Evolutionary conservation across 2,113 vertebrate genomes (phyloP).

Genomic region (Hyperopisus bebe): DNA sequence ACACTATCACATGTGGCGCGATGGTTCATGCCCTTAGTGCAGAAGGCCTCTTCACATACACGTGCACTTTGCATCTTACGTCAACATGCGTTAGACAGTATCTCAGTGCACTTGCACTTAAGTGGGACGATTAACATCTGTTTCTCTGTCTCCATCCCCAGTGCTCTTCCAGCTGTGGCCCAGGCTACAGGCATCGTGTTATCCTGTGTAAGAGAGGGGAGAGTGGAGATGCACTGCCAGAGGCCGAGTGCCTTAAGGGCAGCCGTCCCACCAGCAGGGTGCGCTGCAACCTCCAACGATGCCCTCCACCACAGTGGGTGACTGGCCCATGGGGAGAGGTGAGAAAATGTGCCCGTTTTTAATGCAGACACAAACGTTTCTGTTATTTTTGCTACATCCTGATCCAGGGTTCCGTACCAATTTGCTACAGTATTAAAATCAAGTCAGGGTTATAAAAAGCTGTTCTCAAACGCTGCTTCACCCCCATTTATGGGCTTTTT

Average conservation of each 20-base stretch:
- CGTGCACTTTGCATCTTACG: neutral
- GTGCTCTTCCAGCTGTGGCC: slow-evolving; percentile 91
- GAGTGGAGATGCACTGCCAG: slow-evolving; percentile 65
- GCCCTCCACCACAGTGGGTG: slow-evolving; percentile 86
- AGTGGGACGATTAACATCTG: neutral
- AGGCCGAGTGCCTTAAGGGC: slow-evolving; percentile 69
- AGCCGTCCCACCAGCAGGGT: slow-evolving; percentile 82
- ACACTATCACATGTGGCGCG: neutral
- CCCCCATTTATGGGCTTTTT: neutral
- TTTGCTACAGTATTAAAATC: neutral
- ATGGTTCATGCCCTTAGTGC: neutral
- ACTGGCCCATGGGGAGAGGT: slow-evolving; percentile 90
- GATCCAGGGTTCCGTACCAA: neutral
- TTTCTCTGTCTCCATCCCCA: slow-evolving; percentile 41
- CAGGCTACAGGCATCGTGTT: slow-evolving; percentile 83
- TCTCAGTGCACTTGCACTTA: neutral
- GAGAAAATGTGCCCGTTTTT: slow-evolving; percentile 20
- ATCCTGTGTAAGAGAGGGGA: slow-evolving; percentile 90
- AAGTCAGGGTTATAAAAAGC: neutral
- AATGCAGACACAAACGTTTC: neutral
- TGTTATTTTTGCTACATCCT: neutral
- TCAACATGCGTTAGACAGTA: neutral
- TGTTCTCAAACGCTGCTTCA: neutral
- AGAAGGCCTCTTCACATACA: neutral
- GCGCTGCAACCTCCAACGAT: slow-evolving; percentile 89